Conservation (phyloP, 2,888 invertebrate genomes). For the Tyria jacobaeae region DNA sequence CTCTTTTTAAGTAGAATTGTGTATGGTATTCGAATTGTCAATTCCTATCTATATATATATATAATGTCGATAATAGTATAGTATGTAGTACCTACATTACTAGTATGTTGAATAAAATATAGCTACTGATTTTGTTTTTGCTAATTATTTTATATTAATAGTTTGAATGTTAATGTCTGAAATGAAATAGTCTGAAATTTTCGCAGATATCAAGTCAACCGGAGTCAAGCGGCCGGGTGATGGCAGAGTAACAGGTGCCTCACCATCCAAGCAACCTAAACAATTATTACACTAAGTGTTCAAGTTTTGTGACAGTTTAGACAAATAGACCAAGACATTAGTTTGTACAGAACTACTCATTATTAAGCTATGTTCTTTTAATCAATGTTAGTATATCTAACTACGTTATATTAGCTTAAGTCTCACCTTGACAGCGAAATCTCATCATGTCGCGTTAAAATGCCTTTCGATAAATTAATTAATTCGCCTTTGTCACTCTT, state of each 20-base stretch:
- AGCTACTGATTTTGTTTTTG: too few relatives aligned
- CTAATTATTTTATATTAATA: neutral
- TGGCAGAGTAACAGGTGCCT: conserved; percentile 78
- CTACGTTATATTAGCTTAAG: conserved; percentile 45
- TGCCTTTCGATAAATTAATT: conserved; percentile 17
- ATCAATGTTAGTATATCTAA: conserved; percentile 49
- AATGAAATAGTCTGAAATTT: neutral
- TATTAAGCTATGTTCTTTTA: conserved; percentile 46
- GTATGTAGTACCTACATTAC: too few relatives aligned
- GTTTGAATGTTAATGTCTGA: neutral
- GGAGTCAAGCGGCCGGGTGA: conserved; percentile 81
- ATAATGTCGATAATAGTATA: too few relatives aligned
- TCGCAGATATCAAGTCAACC: conserved; percentile 74
- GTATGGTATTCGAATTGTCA: too few relatives aligned
- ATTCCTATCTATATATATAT: too few relatives aligned
- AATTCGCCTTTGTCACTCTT: conserved; percentile 21
- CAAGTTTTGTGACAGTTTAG: conserved; percentile 42
- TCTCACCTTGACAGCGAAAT: conserved; percentile 49
- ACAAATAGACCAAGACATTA: conserved; percentile 53
- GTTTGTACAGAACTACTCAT: conserved; percentile 54
- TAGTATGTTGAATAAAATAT: too few relatives aligned
- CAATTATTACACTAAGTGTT: conserved; percentile 75
- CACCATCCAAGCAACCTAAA: conserved; percentile 83
- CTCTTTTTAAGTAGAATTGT: too few relatives aligned
- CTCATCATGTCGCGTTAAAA: conserved; percentile 36